A percentile compares a stretch with the other conserved stretches of the same genome.
phyloP scores from a whole-genome alignment of 1,140 invertebrate genomes.

The Eubasilissa regina region DNA sequence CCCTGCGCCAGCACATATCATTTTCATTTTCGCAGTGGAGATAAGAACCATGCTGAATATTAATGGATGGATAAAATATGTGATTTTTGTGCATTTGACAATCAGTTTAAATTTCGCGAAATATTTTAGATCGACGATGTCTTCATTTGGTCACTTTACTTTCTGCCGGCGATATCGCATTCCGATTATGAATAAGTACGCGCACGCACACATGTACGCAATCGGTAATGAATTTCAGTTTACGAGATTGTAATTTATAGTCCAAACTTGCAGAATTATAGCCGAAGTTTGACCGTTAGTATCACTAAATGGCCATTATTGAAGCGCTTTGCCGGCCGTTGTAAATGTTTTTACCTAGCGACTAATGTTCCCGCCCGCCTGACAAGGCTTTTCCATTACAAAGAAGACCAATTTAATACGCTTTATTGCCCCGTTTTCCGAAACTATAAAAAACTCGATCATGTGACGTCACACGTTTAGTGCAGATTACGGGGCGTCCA shows the following conservation, averaged over 20 bases:
- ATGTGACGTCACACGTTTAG: slow-evolving; percentile 1
- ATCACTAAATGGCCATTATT: slow-evolving; percentile 44
- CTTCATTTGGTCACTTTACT: neutral
- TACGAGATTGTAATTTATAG: slow-evolving; percentile 33
- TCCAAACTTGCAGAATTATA: slow-evolving; percentile 46
- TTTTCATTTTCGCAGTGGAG: too few species aligned
- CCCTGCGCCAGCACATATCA: too few species aligned
- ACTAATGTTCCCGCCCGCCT: slow-evolving; percentile 45
- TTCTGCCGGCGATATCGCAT: neutral
- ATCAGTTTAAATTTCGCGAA: too few species aligned
- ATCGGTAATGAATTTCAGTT: neutral
- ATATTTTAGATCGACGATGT: neutral
- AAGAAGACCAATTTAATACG: slow-evolving; percentile 36
- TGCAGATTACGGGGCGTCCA: slow-evolving; percentile 6
- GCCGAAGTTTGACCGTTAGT: slow-evolving; percentile 45
- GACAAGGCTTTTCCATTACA: slow-evolving; percentile 46
- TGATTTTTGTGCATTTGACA: too few species aligned
- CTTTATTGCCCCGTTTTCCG: slow-evolving; percentile 37
- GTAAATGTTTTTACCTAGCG: slow-evolving; percentile 46
- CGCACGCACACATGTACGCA: too few species aligned
- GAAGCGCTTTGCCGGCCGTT: slow-evolving; percentile 15
- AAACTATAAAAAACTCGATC: slow-evolving; percentile 29
- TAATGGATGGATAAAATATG: too few species aligned
- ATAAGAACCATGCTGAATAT: too few species aligned
- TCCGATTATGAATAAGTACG: neutral